Conservation (phyloP, 64 coral and sea anemone genomes). For the Pocillopora verrucosa region DNA sequence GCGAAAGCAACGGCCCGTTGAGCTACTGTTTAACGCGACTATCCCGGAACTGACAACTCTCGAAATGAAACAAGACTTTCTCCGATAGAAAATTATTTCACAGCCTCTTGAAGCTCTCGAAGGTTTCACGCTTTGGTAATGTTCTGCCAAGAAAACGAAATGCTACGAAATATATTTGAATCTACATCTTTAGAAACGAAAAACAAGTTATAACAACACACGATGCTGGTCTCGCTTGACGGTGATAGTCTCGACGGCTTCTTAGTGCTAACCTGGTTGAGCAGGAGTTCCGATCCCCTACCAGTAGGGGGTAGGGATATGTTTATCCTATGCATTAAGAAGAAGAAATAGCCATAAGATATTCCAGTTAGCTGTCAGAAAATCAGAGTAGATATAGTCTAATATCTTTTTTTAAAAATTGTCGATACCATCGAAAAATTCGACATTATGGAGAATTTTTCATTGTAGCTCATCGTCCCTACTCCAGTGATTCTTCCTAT, state of each 20-base stretch:
- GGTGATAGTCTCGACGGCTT: not conserved
- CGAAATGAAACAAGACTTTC: not conserved
- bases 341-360: not conserved
- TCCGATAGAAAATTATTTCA: not conserved
- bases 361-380: not conserved
- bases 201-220: constrained; percentile 37
- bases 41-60: not conserved
- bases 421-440: not conserved
- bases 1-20: not conserved
- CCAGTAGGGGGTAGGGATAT: not conserved
- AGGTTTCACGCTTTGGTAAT: not conserved
- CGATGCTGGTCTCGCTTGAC: not conserved
- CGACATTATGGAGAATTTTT: not conserved
- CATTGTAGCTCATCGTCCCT: not conserved
- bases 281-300: not conserved
- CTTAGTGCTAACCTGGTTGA: not conserved
- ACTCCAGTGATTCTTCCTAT: not conserved
- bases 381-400: not conserved
- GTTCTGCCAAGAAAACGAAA: not conserved
- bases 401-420: not conserved
- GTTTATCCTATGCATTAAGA: not conserved
- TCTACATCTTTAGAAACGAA: constrained; percentile 12
- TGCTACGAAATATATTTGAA: constrained; percentile 6
- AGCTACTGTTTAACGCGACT: not conserved
- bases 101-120: not conserved